Base-by-base conservation (phyloP, 1,140 invertebrate genomes). In the Aphelenchoides fujianensis region DNA sequence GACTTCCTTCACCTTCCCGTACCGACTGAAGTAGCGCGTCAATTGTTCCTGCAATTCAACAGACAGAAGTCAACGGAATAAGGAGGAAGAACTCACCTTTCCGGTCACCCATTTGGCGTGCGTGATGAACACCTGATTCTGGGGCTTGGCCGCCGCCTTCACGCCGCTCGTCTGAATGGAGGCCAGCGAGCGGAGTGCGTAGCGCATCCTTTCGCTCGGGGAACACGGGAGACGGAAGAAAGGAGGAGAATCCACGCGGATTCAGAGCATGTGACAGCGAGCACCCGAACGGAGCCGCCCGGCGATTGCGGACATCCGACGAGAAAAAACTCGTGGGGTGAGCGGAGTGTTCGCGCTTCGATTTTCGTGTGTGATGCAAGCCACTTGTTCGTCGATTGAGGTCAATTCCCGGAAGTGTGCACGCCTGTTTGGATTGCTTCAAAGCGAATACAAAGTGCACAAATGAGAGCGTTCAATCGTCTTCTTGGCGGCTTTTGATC, bases 31-130 rank as follows among this genome's bases (percentile, higher is more conserved):
- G 62, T 83, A 81, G 23, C 79, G 69, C 32, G 78, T 71, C n/a
- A 83, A 37, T 70, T 82, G 80, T 7, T 52, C 59, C n/a, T n/a
- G n/a, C n/a, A n/a, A n/a, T n/a, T n/a, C n/a, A n/a, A n/a, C n/a
- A n/a, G n/a, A n/a, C n/a, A n/a, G n/a, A n/a, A n/a, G n/a, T n/a
- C n/a, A n/a, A n/a, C n/a, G n/a, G n/a, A n/a, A n/a, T n/a, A n/a
- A n/a, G n/a, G n/a, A n/a, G n/a, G n/a, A n/a, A n/a, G n/a, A n/a
- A n/a, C n/a, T n/a, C n/a, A n/a, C n/a, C 67, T 59, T 76, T 1
- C 76, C 72, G 19, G 68, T 77, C n/a, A 79, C 59, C 75, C 82
- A 81, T 71, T 80, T 84, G 34, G 82, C 68, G 55, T 82, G 73
- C 48, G 72, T 82, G 32, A 82, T 57, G 48, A 78, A 82, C 34